These are phyloP conservation scores for Polydrusus pterygomalis DNA, from an alignment of 2,888 invertebrate genomes.

Conservation along the genomic window DNA sequence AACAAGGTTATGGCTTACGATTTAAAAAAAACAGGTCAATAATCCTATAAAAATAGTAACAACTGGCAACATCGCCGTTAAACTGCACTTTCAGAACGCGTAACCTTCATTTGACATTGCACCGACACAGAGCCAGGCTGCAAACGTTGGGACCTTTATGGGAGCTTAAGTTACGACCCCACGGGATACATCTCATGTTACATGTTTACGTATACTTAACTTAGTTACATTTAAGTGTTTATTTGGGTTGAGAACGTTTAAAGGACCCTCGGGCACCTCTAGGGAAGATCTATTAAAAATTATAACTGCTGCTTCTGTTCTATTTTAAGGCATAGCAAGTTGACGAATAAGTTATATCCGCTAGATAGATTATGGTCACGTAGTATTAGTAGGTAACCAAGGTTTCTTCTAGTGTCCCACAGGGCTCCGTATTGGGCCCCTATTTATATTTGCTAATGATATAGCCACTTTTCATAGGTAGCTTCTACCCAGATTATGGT, in stretches of 20 bases:
- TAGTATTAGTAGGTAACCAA: too few species aligned
- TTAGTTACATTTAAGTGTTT: slow-evolving; percentile 29
- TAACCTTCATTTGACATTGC: slow-evolving; percentile 43
- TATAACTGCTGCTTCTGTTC: background rate
- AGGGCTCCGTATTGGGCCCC: too few species aligned
- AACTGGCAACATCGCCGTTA: background rate
- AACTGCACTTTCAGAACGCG: slow-evolving; percentile 15
- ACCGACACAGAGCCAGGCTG: slow-evolving; percentile 8
- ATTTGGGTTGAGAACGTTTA: slow-evolving; percentile 1
- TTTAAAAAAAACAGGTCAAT: too few species aligned
- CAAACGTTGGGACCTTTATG: slow-evolving; percentile 13
- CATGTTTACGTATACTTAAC: slow-evolving; percentile 38
- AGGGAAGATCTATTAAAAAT: background rate
- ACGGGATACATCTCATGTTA: slow-evolving; percentile 35
- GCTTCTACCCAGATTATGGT: too few species aligned
- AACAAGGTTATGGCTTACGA: too few species aligned
- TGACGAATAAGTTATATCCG: too few species aligned
- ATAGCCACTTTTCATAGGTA: too few species aligned
- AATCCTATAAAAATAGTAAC: background rate
- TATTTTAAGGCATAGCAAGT: background rate
- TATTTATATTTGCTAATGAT: too few species aligned
- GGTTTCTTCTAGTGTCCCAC: too few species aligned
- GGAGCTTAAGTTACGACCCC: slow-evolving; percentile 35
- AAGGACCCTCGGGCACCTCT: background rate
- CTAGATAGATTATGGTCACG: too few species aligned